Evolutionary conservation across 2,888 invertebrate genomes (phyloP).

Genomic region (Cryptophagus acutangulus): DNA sequence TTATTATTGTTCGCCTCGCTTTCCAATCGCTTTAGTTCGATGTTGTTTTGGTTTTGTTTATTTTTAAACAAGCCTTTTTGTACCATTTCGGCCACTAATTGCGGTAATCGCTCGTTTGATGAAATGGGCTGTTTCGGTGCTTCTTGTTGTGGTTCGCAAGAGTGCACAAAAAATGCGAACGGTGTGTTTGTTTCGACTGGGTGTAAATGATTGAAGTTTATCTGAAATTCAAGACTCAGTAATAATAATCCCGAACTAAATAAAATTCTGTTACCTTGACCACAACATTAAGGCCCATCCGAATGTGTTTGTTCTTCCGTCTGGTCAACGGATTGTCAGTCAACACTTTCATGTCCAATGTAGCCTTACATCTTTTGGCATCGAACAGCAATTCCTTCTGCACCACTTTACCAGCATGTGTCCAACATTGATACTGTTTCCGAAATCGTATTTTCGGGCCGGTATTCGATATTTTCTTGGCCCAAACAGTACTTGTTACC

Average conservation of each 20-base stretch:
- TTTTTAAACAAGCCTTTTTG: constrained; percentile 36
- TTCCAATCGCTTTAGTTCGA: constrained; percentile 8
- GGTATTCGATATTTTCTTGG: constrained; percentile 47
- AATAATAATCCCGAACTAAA: neutral
- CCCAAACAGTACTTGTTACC: constrained; percentile 45
- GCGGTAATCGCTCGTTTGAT: constrained; percentile 38
- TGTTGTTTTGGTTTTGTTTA: neutral
- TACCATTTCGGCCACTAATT: constrained; percentile 41
- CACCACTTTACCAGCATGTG: constrained; percentile 40
- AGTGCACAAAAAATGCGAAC: constrained; percentile 43
- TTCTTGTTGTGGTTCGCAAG: constrained; percentile 41
- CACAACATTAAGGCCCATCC: constrained; percentile 44
- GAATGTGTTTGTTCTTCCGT: constrained; percentile 43
- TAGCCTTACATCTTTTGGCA: constrained; percentile 43
- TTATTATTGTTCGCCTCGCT: neutral
- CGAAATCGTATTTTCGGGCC: constrained; percentile 47
- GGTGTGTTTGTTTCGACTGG: constrained; percentile 34
- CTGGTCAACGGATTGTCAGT: constrained; percentile 43
- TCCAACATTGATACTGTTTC: constrained; percentile 48
- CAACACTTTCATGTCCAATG: constrained; percentile 46
- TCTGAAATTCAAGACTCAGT: constrained; percentile 33
- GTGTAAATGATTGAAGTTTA: constrained; percentile 45
- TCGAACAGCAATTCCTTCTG: constrained; percentile 46
- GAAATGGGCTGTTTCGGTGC: constrained; percentile 35
- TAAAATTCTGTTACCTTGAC: constrained; percentile 36